Conservation (phyloP, 2,113 vertebrate genomes). For the Etheostoma spectabile region DNA sequence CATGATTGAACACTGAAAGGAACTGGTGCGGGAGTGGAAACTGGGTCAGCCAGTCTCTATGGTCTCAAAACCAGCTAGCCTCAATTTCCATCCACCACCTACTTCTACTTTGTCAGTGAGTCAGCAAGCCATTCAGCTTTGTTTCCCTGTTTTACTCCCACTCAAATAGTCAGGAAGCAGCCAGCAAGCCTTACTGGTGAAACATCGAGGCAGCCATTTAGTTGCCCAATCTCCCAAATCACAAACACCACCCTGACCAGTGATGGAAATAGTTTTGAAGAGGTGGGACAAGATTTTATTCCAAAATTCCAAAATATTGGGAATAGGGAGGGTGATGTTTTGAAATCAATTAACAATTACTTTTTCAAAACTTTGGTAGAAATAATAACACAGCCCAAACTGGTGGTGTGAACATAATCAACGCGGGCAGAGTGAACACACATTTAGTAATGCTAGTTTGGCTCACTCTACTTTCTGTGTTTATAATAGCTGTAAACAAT, state of each 20-base stretch:
- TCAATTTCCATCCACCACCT: conserved; percentile 75
- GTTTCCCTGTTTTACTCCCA: conserved; percentile 47
- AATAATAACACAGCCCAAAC: too few relatives aligned
- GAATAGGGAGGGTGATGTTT: too few relatives aligned
- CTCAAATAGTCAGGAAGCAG: conserved; percentile 40
- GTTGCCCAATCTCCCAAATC: not conserved
- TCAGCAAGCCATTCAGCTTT: conserved; percentile 68
- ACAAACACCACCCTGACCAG: not conserved
- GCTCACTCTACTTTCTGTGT: too few relatives aligned
- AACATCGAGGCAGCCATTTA: not conserved
- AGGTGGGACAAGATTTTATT: not conserved
- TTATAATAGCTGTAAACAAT: too few relatives aligned
- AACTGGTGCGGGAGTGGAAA: conserved; percentile 73
- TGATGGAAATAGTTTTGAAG: not conserved
- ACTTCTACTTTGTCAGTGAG: conserved; percentile 69
- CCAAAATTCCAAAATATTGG: not conserved
- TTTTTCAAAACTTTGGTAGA: too few relatives aligned
- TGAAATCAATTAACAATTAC: too few relatives aligned
- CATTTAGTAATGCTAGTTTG: too few relatives aligned
- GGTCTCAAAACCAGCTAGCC: conserved; percentile 68
- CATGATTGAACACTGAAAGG: conserved; percentile 68
- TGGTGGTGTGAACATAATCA: too few relatives aligned
- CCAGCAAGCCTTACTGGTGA: conserved; percentile 27
- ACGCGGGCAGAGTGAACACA: too few relatives aligned
- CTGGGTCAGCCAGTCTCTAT: conserved; percentile 77